Evolutionary conservation across 2,797 vertebrate genomes (phyloP).

Genomic region (Malacoraja senta): DNA sequence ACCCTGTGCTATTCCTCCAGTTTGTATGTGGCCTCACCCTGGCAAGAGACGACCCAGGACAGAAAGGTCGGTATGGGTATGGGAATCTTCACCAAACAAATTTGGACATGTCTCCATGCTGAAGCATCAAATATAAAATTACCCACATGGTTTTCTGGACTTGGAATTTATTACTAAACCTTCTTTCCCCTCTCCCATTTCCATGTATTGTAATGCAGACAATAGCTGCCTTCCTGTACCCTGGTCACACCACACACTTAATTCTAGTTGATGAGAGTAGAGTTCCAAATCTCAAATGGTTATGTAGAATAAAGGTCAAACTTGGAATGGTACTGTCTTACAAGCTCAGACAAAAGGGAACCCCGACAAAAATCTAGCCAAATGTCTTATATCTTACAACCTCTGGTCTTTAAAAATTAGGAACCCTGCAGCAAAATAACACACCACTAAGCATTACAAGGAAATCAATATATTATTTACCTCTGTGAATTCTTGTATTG

Average conservation of each 20-base stretch:
- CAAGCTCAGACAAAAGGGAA: neutral
- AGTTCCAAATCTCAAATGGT: neutral
- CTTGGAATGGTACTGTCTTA: neutral
- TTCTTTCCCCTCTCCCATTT: neutral
- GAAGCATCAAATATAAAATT: neutral
- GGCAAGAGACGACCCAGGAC: too few species aligned
- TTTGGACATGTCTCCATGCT: neutral
- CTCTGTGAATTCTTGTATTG: conserved; percentile 90
- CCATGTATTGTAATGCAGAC: neutral
- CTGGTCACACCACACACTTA: neutral
- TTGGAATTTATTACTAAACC: neutral
- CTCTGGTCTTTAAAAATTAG: neutral
- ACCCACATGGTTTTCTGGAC: neutral
- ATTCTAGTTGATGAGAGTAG: neutral
- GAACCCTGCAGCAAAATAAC: neutral
- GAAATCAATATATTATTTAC: conserved; percentile 56
- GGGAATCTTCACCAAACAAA: neutral
- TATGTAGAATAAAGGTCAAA: neutral
- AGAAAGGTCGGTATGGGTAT: too few species aligned
- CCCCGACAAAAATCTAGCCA: neutral
- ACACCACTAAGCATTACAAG: neutral
- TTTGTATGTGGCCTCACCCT: too few species aligned
- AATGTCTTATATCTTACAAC: neutral
- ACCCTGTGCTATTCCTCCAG: too few species aligned
- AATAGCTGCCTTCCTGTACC: neutral